phyloP scores from a whole-genome alignment of 2,888 invertebrate species.

The Polyploca ridens region DNA sequence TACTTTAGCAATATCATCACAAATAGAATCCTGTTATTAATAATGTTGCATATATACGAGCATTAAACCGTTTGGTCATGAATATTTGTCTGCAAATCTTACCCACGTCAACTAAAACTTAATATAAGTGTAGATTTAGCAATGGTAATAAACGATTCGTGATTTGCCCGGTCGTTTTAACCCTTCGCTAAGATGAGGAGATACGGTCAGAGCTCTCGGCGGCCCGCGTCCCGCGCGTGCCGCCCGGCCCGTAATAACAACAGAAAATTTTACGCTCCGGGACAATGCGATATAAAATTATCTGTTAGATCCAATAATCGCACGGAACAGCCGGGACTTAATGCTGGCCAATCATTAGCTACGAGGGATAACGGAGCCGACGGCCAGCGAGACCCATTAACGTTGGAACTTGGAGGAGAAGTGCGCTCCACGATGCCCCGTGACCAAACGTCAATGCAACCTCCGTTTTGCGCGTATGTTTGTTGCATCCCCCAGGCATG shows the following conservation, averaged over 20 bases:
- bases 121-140: constrained; percentile 15
- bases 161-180: constrained; percentile 56
- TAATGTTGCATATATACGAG: constrained; percentile 28
- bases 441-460: constrained; percentile 83
- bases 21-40: constrained; percentile 27
- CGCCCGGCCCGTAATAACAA: constrained; percentile 74
- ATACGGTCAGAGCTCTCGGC: constrained; percentile 51
- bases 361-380: constrained; percentile 82
- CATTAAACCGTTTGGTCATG: neutral
- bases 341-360: constrained; percentile 85
- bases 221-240: constrained; percentile 54
- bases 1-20: constrained; percentile 22
- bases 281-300: constrained; percentile 85
- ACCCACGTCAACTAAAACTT: constrained; percentile 3
- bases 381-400: constrained; percentile 71
- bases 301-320: constrained; percentile 85
- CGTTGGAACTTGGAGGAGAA: constrained; percentile 49
- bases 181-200: constrained; percentile 58
- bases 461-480: constrained; percentile 54
- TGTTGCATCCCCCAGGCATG: constrained; percentile 68
- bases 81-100: neutral
- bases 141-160: constrained; percentile 55
- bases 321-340: constrained; percentile 81
- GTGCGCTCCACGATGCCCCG: constrained; percentile 67
- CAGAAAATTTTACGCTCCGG: constrained; percentile 83